These are phyloP conservation scores for Monochamus saltuarius DNA, from an alignment of 1,140 invertebrate genomes.

Conservation along the genomic window DNA sequence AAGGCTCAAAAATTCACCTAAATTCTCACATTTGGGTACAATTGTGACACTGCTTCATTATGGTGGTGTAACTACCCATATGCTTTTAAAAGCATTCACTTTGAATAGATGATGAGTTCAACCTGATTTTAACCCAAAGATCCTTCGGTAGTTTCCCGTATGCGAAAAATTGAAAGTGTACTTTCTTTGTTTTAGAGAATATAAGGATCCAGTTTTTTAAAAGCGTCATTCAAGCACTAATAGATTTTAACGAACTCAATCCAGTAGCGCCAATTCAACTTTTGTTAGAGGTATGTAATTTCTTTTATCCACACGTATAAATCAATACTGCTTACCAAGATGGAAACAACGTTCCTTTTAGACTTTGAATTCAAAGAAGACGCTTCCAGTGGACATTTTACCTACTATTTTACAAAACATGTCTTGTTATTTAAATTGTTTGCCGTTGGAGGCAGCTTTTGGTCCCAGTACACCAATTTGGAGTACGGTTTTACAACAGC, in stretches of 20 bases:
- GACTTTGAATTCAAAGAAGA: constrained; percentile 86
- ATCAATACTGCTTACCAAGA: background rate
- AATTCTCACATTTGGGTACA: too few relatives aligned
- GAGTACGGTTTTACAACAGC: constrained; percentile 75
- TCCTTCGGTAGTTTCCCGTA: too few relatives aligned
- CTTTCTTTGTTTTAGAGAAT: constrained; percentile 57
- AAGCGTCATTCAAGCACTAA: constrained; percentile 86
- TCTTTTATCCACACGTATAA: background rate
- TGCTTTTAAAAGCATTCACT: too few relatives aligned
- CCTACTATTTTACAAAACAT: constrained; percentile 83
- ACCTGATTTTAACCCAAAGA: too few relatives aligned
- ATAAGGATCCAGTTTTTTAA: constrained; percentile 83
- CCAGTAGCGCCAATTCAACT: constrained; percentile 90
- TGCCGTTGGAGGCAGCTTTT: constrained; percentile 80
- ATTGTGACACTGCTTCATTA: too few relatives aligned
- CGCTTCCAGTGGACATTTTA: constrained; percentile 74
- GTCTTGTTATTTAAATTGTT: constrained; percentile 88
- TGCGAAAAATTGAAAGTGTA: background rate
- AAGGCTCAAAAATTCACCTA: too few relatives aligned
- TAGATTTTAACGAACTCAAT: constrained; percentile 97
- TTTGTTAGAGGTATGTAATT: constrained; percentile 75
- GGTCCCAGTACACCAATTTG: constrained; percentile 69
- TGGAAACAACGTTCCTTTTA: constrained; percentile 49
- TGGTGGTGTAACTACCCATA: too few relatives aligned
- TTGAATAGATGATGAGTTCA: too few relatives aligned